Evolutionary conservation across 92 coral and sea anemone species (phyloP), one percentile per base, ranked within the genome.

Genomic region (Parazoanthus swiftii): DNA sequence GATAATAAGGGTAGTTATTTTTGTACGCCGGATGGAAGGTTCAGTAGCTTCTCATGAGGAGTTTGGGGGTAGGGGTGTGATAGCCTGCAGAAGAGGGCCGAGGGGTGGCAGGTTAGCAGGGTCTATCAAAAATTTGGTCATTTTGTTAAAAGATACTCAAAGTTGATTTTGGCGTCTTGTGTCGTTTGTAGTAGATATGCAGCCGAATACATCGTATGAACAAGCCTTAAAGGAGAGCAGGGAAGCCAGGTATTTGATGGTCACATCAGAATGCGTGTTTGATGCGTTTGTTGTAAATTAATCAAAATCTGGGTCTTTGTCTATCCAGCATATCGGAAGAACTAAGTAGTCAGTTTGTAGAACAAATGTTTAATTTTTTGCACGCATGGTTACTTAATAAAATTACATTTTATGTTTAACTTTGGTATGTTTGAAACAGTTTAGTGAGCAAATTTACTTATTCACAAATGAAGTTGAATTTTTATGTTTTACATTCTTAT

Each of bases 171-270:
- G 35, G 58, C 6, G 1, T 67, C 38, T 72, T 44, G 42, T 65
- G 8, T 43, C 23, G 13, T 65, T 81, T 23, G 16, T 5, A 81
- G 36, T 67, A 81, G 92, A 86, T 35, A 86, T 84, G 87, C 87
- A 84, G 44, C 87, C 70, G 71, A 81, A 85, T 76, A 85, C 97
- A 13, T 91, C 99, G 8, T 97, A 97, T 75, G 99, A 97, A 81
- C 99, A 95, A 65, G 99, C 98, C 0, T 88, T 97, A 76, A 97
- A 95, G 78, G 99, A 97, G 56, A 92, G 94, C 48, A 97, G 98
- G 81, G 98, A 93, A 23, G 86, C 95, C 38, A 94, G 91, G 96
- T 94, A 89, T 48, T 86, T 80, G 33, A 16, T 43, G 25, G 33
- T 50, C 44, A 43, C 43, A 48, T 54, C 59, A 11, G 59, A 54